Percentiles rank a stretch among this genome's conserved stretches.
Evolutionary conservation across 2,113 vertebrate species (phyloP).

Genomic region (Rhabdornis inornatus): DNA sequence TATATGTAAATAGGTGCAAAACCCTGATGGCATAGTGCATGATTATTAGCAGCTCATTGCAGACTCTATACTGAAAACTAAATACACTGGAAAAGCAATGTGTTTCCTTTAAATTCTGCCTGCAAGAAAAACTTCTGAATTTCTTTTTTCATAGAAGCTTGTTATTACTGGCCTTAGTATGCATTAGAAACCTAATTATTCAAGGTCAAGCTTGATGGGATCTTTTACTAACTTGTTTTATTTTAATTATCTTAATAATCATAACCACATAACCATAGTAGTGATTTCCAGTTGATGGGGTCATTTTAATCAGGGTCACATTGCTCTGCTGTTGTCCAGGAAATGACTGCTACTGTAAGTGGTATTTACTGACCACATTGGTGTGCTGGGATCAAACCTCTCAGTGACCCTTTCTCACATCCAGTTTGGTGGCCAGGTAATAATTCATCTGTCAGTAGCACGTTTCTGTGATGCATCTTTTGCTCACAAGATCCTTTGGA

Average conservation of each 20-base stretch:
- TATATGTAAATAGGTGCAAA: constrained; percentile 78
- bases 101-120: not conserved
- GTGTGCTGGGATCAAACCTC: not conserved
- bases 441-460: not conserved
- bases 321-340: not conserved
- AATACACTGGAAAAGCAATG: constrained; percentile 25
- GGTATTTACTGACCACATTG: fast-evolving
- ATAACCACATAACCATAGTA: not conserved
- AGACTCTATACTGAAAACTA: constrained; percentile 42
- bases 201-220: not conserved
- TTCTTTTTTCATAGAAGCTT: not conserved
- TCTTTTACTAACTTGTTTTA: not conserved
- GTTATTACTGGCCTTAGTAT: not conserved
- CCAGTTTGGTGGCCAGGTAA: not conserved
- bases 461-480: not conserved
- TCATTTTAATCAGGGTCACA: not conserved
- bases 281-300: not conserved
- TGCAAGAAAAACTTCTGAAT: constrained; percentile 18
- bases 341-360: not conserved
- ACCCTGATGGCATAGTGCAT: constrained; percentile 47
- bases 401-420: not conserved
- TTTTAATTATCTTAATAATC: constrained; percentile 2
- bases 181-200: not conserved
- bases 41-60: constrained; percentile 67
- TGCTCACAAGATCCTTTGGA: not conserved